These are phyloP conservation scores for Charanyca ferruginea DNA, from an alignment of 2,888 invertebrate genomes.

Conservation along the genomic window DNA sequence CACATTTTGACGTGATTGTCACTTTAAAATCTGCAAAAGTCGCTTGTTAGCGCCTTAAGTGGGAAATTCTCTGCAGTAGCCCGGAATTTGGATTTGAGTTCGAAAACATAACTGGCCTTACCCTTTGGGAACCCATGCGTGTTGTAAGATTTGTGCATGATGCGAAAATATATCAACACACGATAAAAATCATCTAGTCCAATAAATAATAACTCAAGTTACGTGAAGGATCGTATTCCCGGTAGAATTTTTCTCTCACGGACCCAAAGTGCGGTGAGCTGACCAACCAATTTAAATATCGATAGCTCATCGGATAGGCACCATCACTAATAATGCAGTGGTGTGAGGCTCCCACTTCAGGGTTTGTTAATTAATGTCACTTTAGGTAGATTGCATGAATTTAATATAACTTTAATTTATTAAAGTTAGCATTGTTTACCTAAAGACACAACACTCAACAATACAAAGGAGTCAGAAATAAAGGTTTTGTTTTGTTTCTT, in stretches of 20 bases:
- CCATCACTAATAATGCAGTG: conserved; percentile 53
- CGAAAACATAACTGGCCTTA: too few relatives aligned
- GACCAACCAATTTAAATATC: conserved; percentile 62
- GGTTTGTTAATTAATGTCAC: conserved; percentile 42
- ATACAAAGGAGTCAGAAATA: too few relatives aligned
- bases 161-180: conserved; percentile 18
- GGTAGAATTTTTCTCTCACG: conserved; percentile 20
- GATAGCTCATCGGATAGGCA: conserved; percentile 53
- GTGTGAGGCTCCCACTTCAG: conserved; percentile 20
- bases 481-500: too few relatives aligned
- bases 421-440: too few relatives aligned
- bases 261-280: conserved; percentile 26
- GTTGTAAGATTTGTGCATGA: background rate
- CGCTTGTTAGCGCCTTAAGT: too few relatives aligned
- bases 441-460: too few relatives aligned
- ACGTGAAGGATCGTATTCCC: background rate
- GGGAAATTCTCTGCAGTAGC: too few relatives aligned
- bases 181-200: conserved; percentile 11
- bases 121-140: background rate
- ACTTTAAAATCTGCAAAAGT: too few relatives aligned
- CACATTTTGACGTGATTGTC: too few relatives aligned
- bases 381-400: conserved; percentile 4
- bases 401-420: background rate
- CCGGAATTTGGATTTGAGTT: too few relatives aligned
- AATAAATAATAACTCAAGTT: conserved; percentile 13